Conservation (phyloP, 2,113 vertebrate species). For the Ammospiza nelsoni region DNA sequence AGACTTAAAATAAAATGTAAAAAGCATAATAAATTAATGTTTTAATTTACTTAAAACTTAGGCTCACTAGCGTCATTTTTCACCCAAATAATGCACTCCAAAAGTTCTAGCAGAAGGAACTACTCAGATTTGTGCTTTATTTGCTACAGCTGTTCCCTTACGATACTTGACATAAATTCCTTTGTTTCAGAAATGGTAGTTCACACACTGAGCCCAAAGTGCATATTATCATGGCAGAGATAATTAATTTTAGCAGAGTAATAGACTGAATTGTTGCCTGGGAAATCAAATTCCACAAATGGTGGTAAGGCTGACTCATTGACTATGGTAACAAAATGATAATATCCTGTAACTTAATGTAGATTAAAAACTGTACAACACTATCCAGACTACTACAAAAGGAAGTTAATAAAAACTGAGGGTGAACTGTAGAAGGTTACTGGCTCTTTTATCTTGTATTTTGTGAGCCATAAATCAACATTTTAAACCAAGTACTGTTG, state of each 20-base stretch:
- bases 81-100: neutral
- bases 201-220: neutral
- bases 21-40: neutral
- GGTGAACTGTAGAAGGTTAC: neutral
- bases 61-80: neutral
- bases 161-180: neutral
- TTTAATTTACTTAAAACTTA: neutral
- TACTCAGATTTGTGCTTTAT: constrained; percentile 2
- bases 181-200: neutral
- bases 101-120: constrained; percentile 1
- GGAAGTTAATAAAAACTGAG: neutral
- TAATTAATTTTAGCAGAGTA: neutral
- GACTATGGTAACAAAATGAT: neutral
- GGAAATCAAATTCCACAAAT: neutral
- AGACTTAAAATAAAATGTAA: neutral
- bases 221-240: neutral
- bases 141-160: constrained; percentile 35
- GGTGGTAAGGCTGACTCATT: neutral
- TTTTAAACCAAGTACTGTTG: neutral
- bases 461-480: neutral
- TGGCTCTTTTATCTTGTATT: neutral
- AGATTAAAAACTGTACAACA: neutral
- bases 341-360: neutral
- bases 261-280: neutral
- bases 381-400: neutral